Base-by-base conservation (phyloP, 2,113 vertebrate species). In the Corythaixoides concolor region DNA sequence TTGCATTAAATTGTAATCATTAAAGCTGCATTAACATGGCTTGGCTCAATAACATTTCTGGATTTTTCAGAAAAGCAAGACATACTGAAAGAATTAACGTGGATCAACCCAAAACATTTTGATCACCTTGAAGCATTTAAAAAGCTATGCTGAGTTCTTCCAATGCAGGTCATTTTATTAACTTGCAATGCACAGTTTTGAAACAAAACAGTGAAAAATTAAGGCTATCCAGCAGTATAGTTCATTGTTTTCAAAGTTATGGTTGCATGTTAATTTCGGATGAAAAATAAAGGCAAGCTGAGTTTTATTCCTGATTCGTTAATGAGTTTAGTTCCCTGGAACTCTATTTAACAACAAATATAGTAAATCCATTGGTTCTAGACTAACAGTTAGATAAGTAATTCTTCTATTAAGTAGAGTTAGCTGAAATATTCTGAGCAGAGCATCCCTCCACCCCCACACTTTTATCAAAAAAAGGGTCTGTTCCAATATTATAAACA, bases 381-480 rank as follows among this genome's bases (percentile, higher is more conserved):
- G 41, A 56, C 43, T 30, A 90, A 66, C 15, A 87, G 53, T 73
- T 41, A 77, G 70, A 93, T 83, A 67, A 83, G 73, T 84, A 23
- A 28, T 69, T 79, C 73, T 80, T 90, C 74, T 73, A 58, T 75
- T 79, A 67, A 84, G 41, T 15, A 77, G n/a, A 52, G 8, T 53
- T 62, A 89, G 69, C 15, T 41, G n/a, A 92, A 88, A 58, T 50
- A 76, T 60, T 95, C 91, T 52, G 28, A 92, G 35, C 33, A 76
- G 55, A 92, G 12, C 53, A 76, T 82, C 90, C n/a, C 76, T 89
- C 56, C 56, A 75, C 88, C 41, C 66, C 77, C 89, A 16, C 53
- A 23, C 15, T 88, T 85, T 89, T 97, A 96, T 96, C 91, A 95
- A 82, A 91, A 91, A 91, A 85, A 41, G 39, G 12, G 58, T 93